Conservation (phyloP, 1,140 invertebrate genomes). For the Drosophila pandora region DNA sequence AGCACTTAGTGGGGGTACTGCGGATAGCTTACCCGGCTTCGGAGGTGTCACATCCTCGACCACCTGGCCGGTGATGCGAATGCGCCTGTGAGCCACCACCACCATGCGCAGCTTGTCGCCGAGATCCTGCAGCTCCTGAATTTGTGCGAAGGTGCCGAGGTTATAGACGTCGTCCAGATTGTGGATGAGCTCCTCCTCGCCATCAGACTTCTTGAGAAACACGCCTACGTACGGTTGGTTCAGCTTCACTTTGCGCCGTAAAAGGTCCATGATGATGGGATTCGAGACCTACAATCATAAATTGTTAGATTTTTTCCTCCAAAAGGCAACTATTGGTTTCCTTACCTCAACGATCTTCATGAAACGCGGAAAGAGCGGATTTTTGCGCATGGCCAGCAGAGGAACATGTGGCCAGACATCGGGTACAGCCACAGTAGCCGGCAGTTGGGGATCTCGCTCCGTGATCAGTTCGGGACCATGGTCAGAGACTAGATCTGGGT, state of each 20-base stretch:
- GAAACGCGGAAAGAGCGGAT: constrained; percentile 99
- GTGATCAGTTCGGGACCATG: constrained; percentile 36
- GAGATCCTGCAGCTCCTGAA: constrained; percentile 98
- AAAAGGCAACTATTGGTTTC: not conserved
- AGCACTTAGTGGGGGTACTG: constrained; percentile 22
- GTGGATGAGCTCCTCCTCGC: constrained; percentile 94
- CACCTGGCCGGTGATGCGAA: constrained; percentile 91
- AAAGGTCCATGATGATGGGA: constrained; percentile 93
- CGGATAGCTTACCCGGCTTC: constrained; percentile 69
- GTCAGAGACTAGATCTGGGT: constrained; percentile 43
- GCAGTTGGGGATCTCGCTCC: constrained; percentile 85
- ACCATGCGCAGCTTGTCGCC: constrained; percentile 96
- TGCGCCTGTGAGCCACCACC: constrained; percentile 96
- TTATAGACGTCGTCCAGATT: constrained; percentile 94
- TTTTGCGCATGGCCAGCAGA: constrained; percentile 95
- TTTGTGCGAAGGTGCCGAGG: constrained; percentile 98
- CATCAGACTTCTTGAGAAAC: constrained; percentile 97
- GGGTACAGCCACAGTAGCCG: constrained; percentile 96
- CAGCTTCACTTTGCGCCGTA: constrained; percentile 96
- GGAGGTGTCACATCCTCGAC: constrained; percentile 87
- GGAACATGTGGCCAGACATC: constrained; percentile 98
- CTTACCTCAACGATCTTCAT: constrained; percentile 97
- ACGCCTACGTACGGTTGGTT: constrained; percentile 99
- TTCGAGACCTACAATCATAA: constrained; percentile 89
- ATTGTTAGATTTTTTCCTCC: not conserved